Conservation (phyloP, 2,888 invertebrate species). For the Stenolophus ochropezus region DNA sequence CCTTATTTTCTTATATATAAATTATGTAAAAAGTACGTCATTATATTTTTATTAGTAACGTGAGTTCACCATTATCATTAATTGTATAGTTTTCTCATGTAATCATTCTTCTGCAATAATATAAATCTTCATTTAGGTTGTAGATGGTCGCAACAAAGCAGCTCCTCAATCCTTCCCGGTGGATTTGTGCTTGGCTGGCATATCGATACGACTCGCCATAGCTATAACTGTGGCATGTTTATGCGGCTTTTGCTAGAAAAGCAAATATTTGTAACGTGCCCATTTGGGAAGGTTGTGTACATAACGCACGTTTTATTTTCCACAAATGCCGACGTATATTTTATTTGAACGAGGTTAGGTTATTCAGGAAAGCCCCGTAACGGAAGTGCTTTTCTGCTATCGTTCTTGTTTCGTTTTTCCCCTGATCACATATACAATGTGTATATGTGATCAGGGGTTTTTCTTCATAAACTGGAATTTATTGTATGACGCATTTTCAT, state of each 20-base stretch:
- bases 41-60: no score
- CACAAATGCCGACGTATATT: slow-evolving; percentile 32
- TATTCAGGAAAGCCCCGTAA: slow-evolving; percentile 25
- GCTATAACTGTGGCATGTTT: slow-evolving; percentile 51
- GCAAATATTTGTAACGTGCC: slow-evolving; percentile 54
- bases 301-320: slow-evolving; percentile 40
- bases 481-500: not conserved
- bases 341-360: slow-evolving; percentile 21
- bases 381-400: slow-evolving; percentile 18
- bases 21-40: no score
- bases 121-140: no score
- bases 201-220: slow-evolving; percentile 13
- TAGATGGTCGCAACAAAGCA: no score
- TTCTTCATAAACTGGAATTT: not conserved
- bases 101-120: no score
- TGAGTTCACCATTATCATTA: no score
- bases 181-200: not conserved
- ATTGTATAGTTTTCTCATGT: no score
- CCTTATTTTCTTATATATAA: no score
- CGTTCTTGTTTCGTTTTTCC: slow-evolving; percentile 18
- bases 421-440: no score
- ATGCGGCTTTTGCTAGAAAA: slow-evolving; percentile 51
- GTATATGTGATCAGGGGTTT: no score
- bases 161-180: no score
- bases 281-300: slow-evolving; percentile 1